Evolutionary conservation across 2,888 invertebrate species (phyloP), one percentile per base, ranked within the genome.

Genomic region (Euphydryas editha): DNA sequence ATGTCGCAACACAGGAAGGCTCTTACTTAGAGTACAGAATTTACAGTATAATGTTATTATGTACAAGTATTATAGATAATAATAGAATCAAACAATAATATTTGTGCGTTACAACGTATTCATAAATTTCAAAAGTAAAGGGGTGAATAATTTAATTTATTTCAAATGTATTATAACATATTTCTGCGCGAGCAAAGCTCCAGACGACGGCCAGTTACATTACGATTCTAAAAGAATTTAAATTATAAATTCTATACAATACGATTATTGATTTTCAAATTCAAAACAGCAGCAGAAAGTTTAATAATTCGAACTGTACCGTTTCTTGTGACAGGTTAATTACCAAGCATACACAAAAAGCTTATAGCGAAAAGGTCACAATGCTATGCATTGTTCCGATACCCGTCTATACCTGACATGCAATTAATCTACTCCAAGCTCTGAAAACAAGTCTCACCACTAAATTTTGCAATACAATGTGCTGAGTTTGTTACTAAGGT

Each of bases 1-100:
- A 58, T 17, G 24, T 47, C 49, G 51, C 36, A 64, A 74, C 74
- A 74, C 20, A 68, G 59, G 65, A 73, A 74, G 68, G 70, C 74
- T 69, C 72, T 74, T 58, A 21, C 30, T 44, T 63, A 20, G 42
- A 44, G n/a, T 44, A 44, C n/a, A n/a, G 15, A n/a, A 44, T 44
- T 30, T 30, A 30, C 8, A 30, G 30, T 30, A n/a, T n/a, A 30
- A 30, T 4, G 8, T 30, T 30, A 30, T 30, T 7, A 5, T 30
- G 4, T 30, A 8, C 30, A 7, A 7, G 30, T 30, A 24, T 4
- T 24, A 4, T 4, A 24, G 2, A 24, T 6, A 4, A 6, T 24
- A 30, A 30, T 30, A 30, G 30, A 8, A 2, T 30, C 30, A 30
- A 30, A 7, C n/a, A n/a, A n/a, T n/a, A n/a, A n/a, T n/a, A n/a